Base-by-base conservation (phyloP, 2,113 vertebrate species). In the Labrus mixtus region DNA sequence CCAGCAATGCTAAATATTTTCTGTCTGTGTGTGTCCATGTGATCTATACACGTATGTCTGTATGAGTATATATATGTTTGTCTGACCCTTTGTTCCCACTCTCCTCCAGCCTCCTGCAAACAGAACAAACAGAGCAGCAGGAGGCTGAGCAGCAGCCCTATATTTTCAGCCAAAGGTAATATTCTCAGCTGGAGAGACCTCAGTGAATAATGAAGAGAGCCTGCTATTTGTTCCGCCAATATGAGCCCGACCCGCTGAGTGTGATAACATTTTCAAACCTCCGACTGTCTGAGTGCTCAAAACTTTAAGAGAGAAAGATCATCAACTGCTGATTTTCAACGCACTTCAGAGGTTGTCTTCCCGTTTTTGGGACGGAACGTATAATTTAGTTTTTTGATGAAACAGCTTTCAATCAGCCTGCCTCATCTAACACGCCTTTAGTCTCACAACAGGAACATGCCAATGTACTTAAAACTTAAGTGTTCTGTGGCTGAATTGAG, bases 151-250 rank as follows among this genome's bases (percentile, higher is more conserved):
- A 61, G 74, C 65, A 59, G 76, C 54, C 55, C 55, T 29, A 56
- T 17, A 75, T 60, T 75, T 72, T 41, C 43, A 72, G 70, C 81
- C 80, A 73, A 45, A 54, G 50, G 41, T 76, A 73, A 78, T 58
- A 73, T 45, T 50, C 76, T 6, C 73, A 39, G 65, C 78, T 55
- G 76, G 66, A 72, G 65, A 67, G 46, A 19, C 16, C 12, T 53
- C 19, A 0, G 51, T 68, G 68, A 79, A 77, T 75, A 60, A 86
- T 61, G 43, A 64, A 39, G 59, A 33, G 64, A 33, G 19, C 64
- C 51, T 56, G 45, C 17, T 36, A 37, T 68, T 70, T 66, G 65
- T 76, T 63, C 58, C 1, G 15, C 50, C 68, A n/a, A 36, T 12
- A 8, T 4, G 76, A 77, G 48, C 23, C 10, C 2, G 10, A 54